Percentiles rank a stretch among this genome's conserved stretches.
These are phyloP conservation scores for Biston stratarius DNA, from an alignment of 2,888 invertebrate genomes.

Conservation along the genomic window DNA sequence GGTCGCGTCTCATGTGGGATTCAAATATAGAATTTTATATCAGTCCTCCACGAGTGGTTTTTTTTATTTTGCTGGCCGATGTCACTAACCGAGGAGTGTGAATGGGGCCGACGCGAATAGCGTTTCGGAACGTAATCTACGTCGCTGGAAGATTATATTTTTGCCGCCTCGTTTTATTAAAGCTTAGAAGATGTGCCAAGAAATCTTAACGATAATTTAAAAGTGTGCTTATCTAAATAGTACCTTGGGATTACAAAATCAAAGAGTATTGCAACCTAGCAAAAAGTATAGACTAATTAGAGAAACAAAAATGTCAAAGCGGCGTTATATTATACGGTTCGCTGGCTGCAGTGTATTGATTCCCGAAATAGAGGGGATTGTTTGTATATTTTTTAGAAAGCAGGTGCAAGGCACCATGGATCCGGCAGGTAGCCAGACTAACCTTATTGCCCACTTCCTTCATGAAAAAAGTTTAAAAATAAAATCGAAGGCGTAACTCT, in stretches of 20 bases:
- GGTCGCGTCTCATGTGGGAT: conserved; percentile 60
- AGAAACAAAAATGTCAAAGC: conserved; percentile 31
- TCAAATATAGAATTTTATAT: conserved; percentile 84
- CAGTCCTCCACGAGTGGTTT: conserved; percentile 65
- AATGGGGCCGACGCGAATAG: conserved; percentile 75
- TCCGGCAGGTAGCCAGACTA: conserved; percentile 70
- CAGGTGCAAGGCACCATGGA: conserved; percentile 68
- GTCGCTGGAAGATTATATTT: conserved; percentile 35
- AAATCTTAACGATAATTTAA: conserved; percentile 37
- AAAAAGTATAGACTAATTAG: conserved; percentile 23
- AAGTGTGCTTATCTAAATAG: conserved; percentile 12
- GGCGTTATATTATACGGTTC: conserved; percentile 63
- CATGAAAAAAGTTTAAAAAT: conserved; percentile 66
- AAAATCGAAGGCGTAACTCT: conserved; percentile 59
- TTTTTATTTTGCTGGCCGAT: conserved; percentile 70
- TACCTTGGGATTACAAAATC: background rate
- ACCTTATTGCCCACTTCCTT: conserved; percentile 77
- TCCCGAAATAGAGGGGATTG: conserved; percentile 68
- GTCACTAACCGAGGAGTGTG: conserved; percentile 75
- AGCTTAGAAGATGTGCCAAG: conserved; percentile 38
- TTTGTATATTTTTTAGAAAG: conserved; percentile 77
- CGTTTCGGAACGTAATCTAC: conserved; percentile 41
- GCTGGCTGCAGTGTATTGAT: conserved; percentile 61
- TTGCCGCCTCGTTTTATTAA: conserved; percentile 32
- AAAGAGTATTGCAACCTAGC: conserved; percentile 35